These are phyloP conservation scores for Catharus bicknelli DNA, from an alignment of 2,113 vertebrate genomes.

Conservation along the genomic window DNA sequence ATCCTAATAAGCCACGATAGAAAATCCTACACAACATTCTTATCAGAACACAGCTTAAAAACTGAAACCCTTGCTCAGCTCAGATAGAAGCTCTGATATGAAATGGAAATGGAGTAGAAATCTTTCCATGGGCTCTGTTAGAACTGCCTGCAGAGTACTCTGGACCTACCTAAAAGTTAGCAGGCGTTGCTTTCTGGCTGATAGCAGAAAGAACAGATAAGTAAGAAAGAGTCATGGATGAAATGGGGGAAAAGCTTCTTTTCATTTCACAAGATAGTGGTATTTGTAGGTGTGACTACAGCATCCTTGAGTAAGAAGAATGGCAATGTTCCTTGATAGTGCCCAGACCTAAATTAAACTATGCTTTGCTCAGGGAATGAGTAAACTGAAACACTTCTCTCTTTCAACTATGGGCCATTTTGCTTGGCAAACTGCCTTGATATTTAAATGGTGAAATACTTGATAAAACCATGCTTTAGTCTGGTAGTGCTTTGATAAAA, in stretches of 20 bases:
- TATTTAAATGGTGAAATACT: constrained; percentile 25
- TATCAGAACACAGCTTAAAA: neutral
- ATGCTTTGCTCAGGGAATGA: neutral
- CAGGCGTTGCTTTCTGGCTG: neutral
- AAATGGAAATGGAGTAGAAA: neutral
- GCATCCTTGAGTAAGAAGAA: constrained; percentile 53
- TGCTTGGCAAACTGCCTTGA: constrained; percentile 48
- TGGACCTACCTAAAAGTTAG: neutral
- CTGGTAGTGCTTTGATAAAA: neutral
- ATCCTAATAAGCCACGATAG: neutral
- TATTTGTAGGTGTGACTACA: constrained; percentile 33
- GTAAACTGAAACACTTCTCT: constrained; percentile 35
- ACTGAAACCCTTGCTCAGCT: neutral
- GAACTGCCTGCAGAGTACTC: neutral
- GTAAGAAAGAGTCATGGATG: neutral
- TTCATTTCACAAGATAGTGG: constrained; percentile 5
- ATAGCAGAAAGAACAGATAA: neutral
- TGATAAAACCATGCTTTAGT: constrained; percentile 24
- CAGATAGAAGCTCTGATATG: neutral
- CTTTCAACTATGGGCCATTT: neutral
- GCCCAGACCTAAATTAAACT: constrained; percentile 28
- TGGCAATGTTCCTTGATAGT: constrained; percentile 11
- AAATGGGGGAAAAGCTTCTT: constrained; percentile 11
- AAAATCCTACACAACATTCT: neutral
- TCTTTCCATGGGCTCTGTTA: neutral